Conservation (phyloP, 2,797 vertebrate genomes). For the Micromesistius poutassou region DNA sequence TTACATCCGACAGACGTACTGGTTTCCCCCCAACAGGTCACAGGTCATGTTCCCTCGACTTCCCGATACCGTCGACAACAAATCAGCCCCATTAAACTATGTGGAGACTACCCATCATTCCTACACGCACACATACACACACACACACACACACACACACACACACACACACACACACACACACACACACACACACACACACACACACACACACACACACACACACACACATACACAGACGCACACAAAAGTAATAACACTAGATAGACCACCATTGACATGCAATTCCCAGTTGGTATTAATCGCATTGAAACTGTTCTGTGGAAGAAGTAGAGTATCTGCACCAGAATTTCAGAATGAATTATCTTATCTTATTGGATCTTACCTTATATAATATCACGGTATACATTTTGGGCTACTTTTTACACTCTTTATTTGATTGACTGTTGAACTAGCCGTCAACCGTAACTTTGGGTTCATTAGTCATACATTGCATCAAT, state of each 20-base stretch:
- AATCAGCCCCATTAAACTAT: neutral
- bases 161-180: neutral
- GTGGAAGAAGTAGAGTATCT: neutral
- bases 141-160: neutral
- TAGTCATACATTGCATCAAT: neutral
- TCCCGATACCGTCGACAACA: neutral
- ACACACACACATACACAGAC: neutral
- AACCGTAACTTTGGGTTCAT: neutral
- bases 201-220: neutral
- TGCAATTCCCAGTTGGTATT: neutral
- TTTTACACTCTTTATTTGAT: neutral
- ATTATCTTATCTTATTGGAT: neutral
- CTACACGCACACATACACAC: neutral
- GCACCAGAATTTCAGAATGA: neutral
- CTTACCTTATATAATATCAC: neutral
- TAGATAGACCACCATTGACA: neutral
- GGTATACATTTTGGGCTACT: neutral
- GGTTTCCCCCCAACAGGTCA: too few relatives aligned
- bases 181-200: neutral
- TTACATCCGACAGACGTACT: conserved; percentile 43
- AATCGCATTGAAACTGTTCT: neutral
- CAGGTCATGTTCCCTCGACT: conserved; percentile 22
- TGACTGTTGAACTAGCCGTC: neutral
- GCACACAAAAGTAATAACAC: neutral
- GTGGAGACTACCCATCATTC: too few relatives aligned